These are phyloP conservation scores for Tonatia bakeri DNA, from an alignment of 2,113 vertebrate genomes.

Conservation along the genomic window DNA sequence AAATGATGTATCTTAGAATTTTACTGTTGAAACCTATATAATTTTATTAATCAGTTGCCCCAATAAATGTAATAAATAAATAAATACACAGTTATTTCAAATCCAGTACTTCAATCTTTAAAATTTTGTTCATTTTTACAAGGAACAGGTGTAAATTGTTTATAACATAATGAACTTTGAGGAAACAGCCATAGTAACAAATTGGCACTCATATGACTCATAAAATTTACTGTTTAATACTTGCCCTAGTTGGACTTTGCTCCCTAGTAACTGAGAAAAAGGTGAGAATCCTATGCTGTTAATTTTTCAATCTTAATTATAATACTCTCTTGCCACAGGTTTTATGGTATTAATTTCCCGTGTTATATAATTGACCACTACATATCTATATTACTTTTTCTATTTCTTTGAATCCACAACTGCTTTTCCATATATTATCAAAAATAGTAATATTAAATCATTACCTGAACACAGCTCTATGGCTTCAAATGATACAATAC, in stretches of 20 bases:
- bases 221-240: conserved; percentile 44
- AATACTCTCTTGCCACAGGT: conserved; percentile 17
- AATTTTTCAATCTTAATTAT: conserved; percentile 64
- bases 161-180: conserved; percentile 49
- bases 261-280: conserved; percentile 27
- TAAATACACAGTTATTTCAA: background rate
- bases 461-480: background rate
- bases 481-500: background rate
- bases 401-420: conserved; percentile 23
- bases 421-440: conserved; percentile 21
- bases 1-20: background rate
- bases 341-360: conserved; percentile 40
- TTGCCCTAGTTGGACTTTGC: conserved; percentile 53
- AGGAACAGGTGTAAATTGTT: conserved; percentile 7
- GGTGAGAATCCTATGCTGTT: conserved; percentile 55
- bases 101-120: background rate
- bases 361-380: conserved; percentile 57
- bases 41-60: background rate
- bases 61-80: background rate
- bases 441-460: conserved; percentile 1
- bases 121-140: background rate
- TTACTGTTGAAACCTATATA: background rate
- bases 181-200: conserved; percentile 28
- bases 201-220: conserved; percentile 1
- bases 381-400: conserved; percentile 51